phyloP scores from a whole-genome alignment of 1,140 invertebrate genomes.

The Papilio helenus region DNA sequence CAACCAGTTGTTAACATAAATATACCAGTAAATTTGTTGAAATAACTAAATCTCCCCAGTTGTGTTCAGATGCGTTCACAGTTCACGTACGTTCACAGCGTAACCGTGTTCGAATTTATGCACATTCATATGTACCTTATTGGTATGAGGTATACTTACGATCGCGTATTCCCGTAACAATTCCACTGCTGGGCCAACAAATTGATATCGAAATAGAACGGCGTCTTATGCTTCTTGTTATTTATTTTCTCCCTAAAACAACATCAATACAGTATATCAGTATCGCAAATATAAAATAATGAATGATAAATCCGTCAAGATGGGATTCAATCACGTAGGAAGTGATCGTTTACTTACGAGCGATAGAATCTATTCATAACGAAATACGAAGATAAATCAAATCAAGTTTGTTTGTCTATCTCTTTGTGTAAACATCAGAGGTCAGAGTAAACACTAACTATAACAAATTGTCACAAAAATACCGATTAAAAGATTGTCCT shows the following conservation, averaged over 20 bases:
- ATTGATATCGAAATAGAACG: constrained; percentile 74
- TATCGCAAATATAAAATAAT: constrained; percentile 25
- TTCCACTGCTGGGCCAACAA: constrained; percentile 73
- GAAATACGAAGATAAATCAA: constrained; percentile 8
- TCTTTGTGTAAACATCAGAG: background rate
- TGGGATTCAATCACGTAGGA: constrained; percentile 16
- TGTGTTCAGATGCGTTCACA: too few relatives aligned
- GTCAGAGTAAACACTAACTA: constrained; percentile 7
- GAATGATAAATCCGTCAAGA: constrained; percentile 18
- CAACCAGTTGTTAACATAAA: too few relatives aligned
- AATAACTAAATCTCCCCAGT: too few relatives aligned
- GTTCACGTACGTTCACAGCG: too few relatives aligned
- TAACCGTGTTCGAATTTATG: too few relatives aligned
- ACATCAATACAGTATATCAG: constrained; percentile 34
- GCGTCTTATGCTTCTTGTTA: constrained; percentile 65
- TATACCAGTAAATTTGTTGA: too few relatives aligned
- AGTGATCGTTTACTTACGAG: constrained; percentile 21
- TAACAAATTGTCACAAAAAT: background rate
- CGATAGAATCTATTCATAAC: background rate
- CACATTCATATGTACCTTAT: background rate
- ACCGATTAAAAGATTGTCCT: background rate
- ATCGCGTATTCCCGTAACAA: constrained; percentile 68
- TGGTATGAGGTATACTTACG: constrained; percentile 53
- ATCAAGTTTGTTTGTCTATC: constrained; percentile 10
- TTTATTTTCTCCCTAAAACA: constrained; percentile 69